Conservation (phyloP, 1,140 invertebrate species). For the Caenorhabditis latens region DNA sequence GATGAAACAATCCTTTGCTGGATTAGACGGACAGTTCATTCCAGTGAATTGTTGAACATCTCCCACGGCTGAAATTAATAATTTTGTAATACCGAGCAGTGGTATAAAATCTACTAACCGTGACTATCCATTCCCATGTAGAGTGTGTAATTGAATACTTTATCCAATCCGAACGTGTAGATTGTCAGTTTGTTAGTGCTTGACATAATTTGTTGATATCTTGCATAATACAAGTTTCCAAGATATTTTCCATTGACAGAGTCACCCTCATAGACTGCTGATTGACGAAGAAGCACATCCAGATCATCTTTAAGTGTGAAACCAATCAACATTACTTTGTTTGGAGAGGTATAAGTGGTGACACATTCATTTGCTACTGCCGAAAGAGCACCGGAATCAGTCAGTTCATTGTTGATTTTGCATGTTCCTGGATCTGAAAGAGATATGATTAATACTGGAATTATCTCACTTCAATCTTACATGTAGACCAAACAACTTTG, state of each 20-base stretch:
- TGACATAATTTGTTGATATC: not conserved
- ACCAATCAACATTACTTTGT: constrained; percentile 6
- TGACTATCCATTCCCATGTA: constrained; percentile 28
- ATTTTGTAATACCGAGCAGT: not conserved
- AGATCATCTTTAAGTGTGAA: not conserved
- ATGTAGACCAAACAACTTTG: constrained; percentile 46
- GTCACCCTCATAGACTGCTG: constrained; percentile 21
- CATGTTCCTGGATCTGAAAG: constrained; percentile 18
- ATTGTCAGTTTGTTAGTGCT: constrained; percentile 3
- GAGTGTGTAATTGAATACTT: constrained; percentile 13
- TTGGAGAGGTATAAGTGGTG: not conserved
- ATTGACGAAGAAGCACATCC: constrained; percentile 7
- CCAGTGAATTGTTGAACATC: not conserved
- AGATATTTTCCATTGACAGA: constrained; percentile 21
- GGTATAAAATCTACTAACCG: not conserved
- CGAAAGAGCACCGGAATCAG: not conserved
- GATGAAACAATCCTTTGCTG: not conserved
- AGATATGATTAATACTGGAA: not conserved
- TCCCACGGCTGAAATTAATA: not conserved
- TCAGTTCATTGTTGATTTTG: not conserved
- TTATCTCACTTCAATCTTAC: not conserved
- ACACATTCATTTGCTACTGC: not conserved
- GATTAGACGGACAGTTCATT: constrained; percentile 29
- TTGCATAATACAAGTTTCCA: constrained; percentile 38
- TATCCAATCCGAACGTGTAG: not conserved